Evolutionary conservation across 1,140 invertebrate genomes (phyloP), one percentile per base, ranked within the genome.

Genomic region (Drosophila parabipectinata): DNA sequence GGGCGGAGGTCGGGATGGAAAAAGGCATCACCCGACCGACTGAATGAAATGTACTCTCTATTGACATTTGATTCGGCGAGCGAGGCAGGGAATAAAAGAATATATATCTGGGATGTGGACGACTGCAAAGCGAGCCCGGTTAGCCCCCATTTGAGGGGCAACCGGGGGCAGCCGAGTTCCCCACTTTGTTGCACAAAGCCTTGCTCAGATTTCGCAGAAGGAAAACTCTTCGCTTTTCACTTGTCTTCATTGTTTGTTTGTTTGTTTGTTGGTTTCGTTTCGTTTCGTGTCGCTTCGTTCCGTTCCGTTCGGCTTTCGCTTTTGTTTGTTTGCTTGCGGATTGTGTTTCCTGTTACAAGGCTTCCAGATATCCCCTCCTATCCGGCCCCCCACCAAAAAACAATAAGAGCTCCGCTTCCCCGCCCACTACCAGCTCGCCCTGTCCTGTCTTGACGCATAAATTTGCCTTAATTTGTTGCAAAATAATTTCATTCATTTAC

Each of bases 401-500:
- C 18, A 18, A 47, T 10, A 47, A 47, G 44, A 24, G 5, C 21
- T 21, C 24, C 34, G 34, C 47, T 15, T 34, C 10, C 55, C 26
- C 32, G 10, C 32, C 45, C 14, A 10, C 34, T 45, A 39, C 47
- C 7, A 64, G 24, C 54, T 9, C 8, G 18, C 32, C 37, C 39
- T 24, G 30, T 26, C 41, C 60, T 62, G 72, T 52, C 83, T 78
- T 82, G 75, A 59, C 79, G 83, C 83, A 88, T 88, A 88, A 88
- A 88, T 88, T 88, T 88, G 83, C 83, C 83, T 88, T 88, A 88
- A 88, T 88, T 88, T 88, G 83, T 88, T 83, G 83, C 84, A 79
- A 88, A 88, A 88, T 88, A 88, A 88, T 88, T 88, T 88, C 83
- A 87, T 87, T 87, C 79, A 87, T 87, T 87, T 85, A 85, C 82